Percentiles rank a stretch among this genome's conserved stretches.
Conservation (phyloP, 2,797 vertebrate genomes). For the Gastrophryne carolinensis region DNA sequence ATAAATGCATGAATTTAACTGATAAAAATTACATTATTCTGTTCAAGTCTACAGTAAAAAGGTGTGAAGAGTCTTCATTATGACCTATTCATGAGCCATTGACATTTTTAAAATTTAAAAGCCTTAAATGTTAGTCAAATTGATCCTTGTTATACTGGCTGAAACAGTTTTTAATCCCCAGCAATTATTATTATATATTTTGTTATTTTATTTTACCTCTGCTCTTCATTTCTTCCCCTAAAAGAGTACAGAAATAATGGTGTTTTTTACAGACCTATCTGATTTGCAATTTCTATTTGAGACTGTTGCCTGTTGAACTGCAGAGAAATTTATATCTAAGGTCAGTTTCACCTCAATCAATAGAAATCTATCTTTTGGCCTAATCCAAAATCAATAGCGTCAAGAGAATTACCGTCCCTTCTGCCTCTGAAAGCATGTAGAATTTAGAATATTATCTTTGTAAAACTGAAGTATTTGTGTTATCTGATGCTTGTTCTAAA, state of each 20-base stretch:
- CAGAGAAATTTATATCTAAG: conserved; percentile 59
- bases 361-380: conserved; percentile 61
- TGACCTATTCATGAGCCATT: conserved; percentile 13
- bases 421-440: conserved; percentile 48
- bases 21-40: no score
- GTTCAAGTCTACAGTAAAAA: background rate
- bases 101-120: conserved; percentile 12
- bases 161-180: conserved; percentile 8
- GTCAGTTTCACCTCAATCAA: conserved; percentile 66
- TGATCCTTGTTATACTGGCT: background rate
- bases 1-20: no score
- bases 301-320: conserved; percentile 61
- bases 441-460: conserved; percentile 52
- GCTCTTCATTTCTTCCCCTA: conserved; percentile 24
- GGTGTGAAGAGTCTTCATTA: background rate
- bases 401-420: conserved; percentile 51
- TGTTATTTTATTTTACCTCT: conserved; percentile 26
- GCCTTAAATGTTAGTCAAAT: background rate
- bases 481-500: conserved; percentile 48
- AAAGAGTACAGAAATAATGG: conserved; percentile 38
- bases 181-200: conserved; percentile 4
- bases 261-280: conserved; percentile 48
- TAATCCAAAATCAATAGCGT: conserved; percentile 66
- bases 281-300: conserved; percentile 49
- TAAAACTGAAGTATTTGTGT: conserved; percentile 46